Evolutionary conservation across 2,888 invertebrate genomes (phyloP).

Genomic region (Parnassius smintheus): DNA sequence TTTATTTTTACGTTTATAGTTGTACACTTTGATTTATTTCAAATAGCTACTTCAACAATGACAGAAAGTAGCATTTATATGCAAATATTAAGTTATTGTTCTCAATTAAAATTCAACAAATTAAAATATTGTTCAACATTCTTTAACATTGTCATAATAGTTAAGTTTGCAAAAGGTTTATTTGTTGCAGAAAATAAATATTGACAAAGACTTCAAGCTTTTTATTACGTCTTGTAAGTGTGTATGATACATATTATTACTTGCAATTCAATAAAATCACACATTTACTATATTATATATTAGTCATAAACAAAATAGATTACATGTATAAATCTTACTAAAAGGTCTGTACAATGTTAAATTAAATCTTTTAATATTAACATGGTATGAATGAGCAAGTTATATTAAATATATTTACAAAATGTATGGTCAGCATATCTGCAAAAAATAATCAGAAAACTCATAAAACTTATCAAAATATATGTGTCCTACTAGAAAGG

Average conservation of each 20-base stretch:
- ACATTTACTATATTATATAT: conserved; percentile 14
- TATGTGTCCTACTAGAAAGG: too few species aligned
- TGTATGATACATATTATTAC: too few species aligned
- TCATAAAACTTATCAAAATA: too few species aligned
- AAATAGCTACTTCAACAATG: too few species aligned
- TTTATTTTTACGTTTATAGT: too few species aligned
- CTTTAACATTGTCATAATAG: neutral
- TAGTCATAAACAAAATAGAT: conserved; percentile 29
- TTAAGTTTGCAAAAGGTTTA: conserved; percentile 44
- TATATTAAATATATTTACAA: conserved; percentile 31
- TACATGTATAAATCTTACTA: conserved; percentile 32
- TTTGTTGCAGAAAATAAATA: conserved; percentile 48
- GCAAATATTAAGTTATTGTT: too few species aligned
- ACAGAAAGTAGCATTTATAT: too few species aligned
- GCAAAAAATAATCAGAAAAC: conserved; percentile 17
- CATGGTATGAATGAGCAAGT: neutral
- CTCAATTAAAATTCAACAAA: too few species aligned
- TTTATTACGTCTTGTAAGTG: neutral
- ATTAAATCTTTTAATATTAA: conserved; percentile 15
- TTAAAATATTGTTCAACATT: too few species aligned
- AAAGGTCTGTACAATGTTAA: conserved; percentile 34
- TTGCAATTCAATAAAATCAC: too few species aligned
- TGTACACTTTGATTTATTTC: too few species aligned
- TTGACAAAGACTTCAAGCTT: conserved; percentile 38
- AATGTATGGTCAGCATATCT: conserved; percentile 32